These are phyloP conservation scores for Drosophila prosaltans DNA, from an alignment of 1,140 invertebrate species.

Conservation along the genomic window DNA sequence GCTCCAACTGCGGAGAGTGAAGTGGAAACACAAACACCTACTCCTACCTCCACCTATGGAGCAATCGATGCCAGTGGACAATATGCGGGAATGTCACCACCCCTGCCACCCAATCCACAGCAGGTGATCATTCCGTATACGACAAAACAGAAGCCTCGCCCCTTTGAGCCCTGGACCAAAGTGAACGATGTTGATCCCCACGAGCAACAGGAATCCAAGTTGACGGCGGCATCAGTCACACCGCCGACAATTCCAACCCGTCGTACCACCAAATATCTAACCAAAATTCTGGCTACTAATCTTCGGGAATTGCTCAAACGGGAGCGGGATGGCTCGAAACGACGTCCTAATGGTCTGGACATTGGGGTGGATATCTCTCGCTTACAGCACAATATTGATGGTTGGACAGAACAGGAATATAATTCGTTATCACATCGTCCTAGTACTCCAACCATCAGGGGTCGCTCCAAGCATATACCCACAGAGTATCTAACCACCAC, in stretches of 20 bases:
- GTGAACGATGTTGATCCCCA: conserved; percentile 68
- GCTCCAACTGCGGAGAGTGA: conserved; percentile 72
- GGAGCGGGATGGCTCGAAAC: conserved; percentile 64
- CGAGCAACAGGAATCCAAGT: conserved; percentile 83
- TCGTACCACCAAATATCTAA: conserved; percentile 66
- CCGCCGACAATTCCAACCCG: conserved; percentile 53
- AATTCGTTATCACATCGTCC: conserved; percentile 84
- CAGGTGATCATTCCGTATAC: conserved; percentile 92
- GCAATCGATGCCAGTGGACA: conserved; percentile 76
- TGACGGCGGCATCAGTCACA: conserved; percentile 72
- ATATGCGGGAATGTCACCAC: conserved; percentile 74
- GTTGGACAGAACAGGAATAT: conserved; percentile 92
- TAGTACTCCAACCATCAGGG: conserved; percentile 85
- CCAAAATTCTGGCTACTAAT: conserved; percentile 82
- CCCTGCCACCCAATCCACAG: conserved; percentile 50
- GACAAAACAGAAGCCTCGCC: conserved; percentile 85
- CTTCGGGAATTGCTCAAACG: conserved; percentile 69
- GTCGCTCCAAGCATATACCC: conserved; percentile 89
- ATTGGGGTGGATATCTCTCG: conserved; percentile 88
- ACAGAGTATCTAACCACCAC: conserved; percentile 89
- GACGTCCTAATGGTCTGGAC: conserved; percentile 85
- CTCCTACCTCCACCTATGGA: conserved; percentile 77
- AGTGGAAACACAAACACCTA: conserved; percentile 69
- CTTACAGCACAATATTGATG: conserved; percentile 92
- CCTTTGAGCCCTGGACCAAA: conserved; percentile 82